Conservation (phyloP, 2,888 invertebrate genomes). For the Bedellia somnulentella region DNA sequence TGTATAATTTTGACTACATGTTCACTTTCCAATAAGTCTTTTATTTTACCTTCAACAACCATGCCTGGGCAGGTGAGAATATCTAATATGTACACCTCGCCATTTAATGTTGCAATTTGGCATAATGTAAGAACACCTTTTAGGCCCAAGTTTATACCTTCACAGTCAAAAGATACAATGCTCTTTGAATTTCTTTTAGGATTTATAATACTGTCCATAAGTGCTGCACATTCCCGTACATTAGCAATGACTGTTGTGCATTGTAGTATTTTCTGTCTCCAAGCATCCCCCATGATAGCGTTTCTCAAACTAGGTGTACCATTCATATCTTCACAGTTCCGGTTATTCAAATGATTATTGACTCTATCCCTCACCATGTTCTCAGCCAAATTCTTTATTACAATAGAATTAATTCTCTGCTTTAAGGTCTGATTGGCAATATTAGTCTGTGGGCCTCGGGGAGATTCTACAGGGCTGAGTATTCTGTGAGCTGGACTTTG, state of each 20-base stretch:
- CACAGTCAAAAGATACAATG: conserved; percentile 86
- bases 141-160: conserved; percentile 88
- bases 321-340: conserved; percentile 41
- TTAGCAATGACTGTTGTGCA: conserved; percentile 80
- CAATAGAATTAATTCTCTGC: conserved; percentile 84
- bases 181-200: conserved; percentile 56
- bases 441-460: conserved; percentile 45
- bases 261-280: conserved; percentile 81
- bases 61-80: conserved; percentile 81
- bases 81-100: conserved; percentile 86
- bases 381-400: conserved; percentile 87
- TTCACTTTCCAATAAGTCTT: conserved; percentile 76
- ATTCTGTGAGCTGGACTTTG: conserved; percentile 48
- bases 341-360: conserved; percentile 46
- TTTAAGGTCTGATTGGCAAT: conserved; percentile 78
- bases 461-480: conserved; percentile 55
- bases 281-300: conserved; percentile 67
- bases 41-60: conserved; percentile 76
- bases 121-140: conserved; percentile 87
- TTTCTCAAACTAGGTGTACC: conserved; percentile 42
- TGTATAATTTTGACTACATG: conserved; percentile 87
- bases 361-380: conserved; percentile 67
- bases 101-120: conserved; percentile 80
- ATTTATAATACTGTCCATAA: conserved; percentile 73
- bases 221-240: conserved; percentile 74